These are phyloP conservation scores for Sebastes reedi DNA, from an alignment of 2,797 vertebrate genomes.

Conservation along the genomic window DNA sequence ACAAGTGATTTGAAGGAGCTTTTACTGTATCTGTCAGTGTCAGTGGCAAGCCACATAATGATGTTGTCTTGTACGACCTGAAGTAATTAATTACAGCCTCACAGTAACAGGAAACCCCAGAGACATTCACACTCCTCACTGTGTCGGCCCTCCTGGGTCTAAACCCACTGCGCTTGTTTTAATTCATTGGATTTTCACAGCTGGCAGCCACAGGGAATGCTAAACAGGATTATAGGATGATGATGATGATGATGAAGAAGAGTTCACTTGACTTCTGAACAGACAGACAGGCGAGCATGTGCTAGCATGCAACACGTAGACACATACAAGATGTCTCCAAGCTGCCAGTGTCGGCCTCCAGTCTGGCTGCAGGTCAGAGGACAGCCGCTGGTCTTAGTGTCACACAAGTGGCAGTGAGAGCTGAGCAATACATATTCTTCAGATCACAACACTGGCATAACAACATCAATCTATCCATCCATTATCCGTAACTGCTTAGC, in stretches of 20 bases:
- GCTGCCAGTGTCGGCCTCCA: constrained; percentile 6
- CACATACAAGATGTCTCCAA: constrained; percentile 17
- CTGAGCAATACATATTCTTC: not conserved
- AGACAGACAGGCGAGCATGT: constrained; percentile 19
- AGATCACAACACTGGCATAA: not conserved
- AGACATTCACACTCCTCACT: constrained; percentile 8
- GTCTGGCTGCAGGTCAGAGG: not conserved
- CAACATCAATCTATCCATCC: too few relatives aligned
- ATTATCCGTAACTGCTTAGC: too few relatives aligned
- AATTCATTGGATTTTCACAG: constrained; percentile 46
- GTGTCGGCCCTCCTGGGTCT: not conserved
- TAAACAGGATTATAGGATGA: constrained; percentile 9
- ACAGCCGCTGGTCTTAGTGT: not conserved
- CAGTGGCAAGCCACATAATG: constrained; percentile 14
- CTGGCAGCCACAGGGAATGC: constrained; percentile 24
- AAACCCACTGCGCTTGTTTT: constrained; percentile 18
- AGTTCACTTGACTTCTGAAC: constrained; percentile 8
- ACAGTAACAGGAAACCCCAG: constrained; percentile 5
- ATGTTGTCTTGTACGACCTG: constrained; percentile 38
- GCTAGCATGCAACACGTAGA: constrained; percentile 5
- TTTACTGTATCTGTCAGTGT: not conserved
- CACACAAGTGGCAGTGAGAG: not conserved
- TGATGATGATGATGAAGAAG: constrained; percentile 15
- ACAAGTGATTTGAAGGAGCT: not conserved
- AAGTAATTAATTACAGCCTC: constrained; percentile 31